phyloP scores from a whole-genome alignment of 2,888 invertebrate genomes.

The Eudasyphora cyanicolor region DNA sequence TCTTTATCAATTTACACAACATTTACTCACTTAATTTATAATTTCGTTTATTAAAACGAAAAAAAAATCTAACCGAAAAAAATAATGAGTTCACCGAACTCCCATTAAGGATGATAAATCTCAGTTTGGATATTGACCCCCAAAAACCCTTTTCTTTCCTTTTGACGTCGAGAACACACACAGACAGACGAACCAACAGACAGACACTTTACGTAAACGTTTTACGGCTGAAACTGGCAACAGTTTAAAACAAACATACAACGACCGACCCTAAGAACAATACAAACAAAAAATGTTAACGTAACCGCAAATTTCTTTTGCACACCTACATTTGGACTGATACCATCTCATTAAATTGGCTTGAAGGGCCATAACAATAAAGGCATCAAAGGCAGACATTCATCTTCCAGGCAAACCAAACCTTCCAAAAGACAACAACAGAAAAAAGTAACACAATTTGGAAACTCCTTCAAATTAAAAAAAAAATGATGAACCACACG shows the following conservation, averaged over 20 bases:
- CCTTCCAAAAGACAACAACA: not conserved
- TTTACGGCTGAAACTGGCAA: not conserved
- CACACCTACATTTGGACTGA: slow-evolving; percentile 61
- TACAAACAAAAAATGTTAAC: slow-evolving; percentile 17
- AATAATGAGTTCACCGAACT: slow-evolving; percentile 54
- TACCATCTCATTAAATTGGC: slow-evolving; percentile 60
- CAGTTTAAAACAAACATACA: too few species aligned
- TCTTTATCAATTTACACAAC: slow-evolving; percentile 46
- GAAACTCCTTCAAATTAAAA: not conserved
- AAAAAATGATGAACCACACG: slow-evolving; percentile 15
- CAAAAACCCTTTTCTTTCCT: slow-evolving; percentile 46
- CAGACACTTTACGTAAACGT: not conserved
- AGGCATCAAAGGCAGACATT: slow-evolving; percentile 61
- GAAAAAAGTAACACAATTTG: not conserved
- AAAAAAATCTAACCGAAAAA: not conserved
- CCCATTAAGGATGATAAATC: slow-evolving; percentile 48
- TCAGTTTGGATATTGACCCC: slow-evolving; percentile 49
- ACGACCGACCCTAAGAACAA: too few species aligned
- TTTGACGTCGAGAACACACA: not conserved
- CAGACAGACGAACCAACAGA: not conserved
- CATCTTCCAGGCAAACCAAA: slow-evolving; percentile 26
- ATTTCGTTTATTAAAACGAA: slow-evolving; percentile 18
- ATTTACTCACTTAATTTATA: slow-evolving; percentile 42
- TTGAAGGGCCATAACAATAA: slow-evolving; percentile 55
- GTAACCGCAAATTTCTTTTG: slow-evolving; percentile 61